These are phyloP conservation scores for Lampris megalopsis DNA, from an alignment of 2,113 vertebrate genomes.

Conservation along the genomic window DNA sequence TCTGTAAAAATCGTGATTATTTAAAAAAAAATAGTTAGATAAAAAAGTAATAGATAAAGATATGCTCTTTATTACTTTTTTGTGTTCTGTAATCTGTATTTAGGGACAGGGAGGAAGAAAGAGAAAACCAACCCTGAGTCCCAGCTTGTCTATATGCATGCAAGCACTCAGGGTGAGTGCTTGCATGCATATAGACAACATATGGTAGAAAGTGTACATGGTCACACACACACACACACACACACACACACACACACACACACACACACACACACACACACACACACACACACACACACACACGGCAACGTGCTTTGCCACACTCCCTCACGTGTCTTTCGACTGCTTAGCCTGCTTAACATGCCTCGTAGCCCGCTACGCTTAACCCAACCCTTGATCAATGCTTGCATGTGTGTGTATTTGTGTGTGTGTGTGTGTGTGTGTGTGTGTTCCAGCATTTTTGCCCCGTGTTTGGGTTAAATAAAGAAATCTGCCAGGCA, in stretches of 20 bases:
- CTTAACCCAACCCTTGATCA: slow-evolving; percentile 81
- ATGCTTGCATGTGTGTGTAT: slow-evolving; percentile 47
- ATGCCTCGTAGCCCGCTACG: slow-evolving; percentile 68
- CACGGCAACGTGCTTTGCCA: slow-evolving; percentile 43
- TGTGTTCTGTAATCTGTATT: slow-evolving; percentile 23
- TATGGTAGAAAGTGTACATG: slow-evolving; percentile 21
- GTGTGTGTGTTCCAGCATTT: slow-evolving; percentile 70
- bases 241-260: neutral
- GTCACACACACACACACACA: neutral
- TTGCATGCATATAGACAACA: slow-evolving; percentile 6
- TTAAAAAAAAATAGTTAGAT: slow-evolving; percentile 11
- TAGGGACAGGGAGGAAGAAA: slow-evolving; percentile 8
- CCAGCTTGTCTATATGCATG: slow-evolving; percentile 37
- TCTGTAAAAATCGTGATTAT: neutral
- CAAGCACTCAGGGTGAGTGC: slow-evolving; percentile 14
- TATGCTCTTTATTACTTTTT: neutral
- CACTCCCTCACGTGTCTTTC: slow-evolving; percentile 59
- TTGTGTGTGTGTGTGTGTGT: slow-evolving; percentile 28
- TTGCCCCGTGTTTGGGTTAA: slow-evolving; percentile 79
- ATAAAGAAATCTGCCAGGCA: slow-evolving; percentile 80
- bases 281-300: slow-evolving; percentile 17
- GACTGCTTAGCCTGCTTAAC: slow-evolving; percentile 69
- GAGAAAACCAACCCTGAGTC: slow-evolving; percentile 26
- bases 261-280: slow-evolving; percentile 3
- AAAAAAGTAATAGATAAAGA: neutral